Evolutionary conservation across 2,797 vertebrate genomes (phyloP), one percentile per base, ranked within the genome.

Genomic region (Pseudomugil gertrudae): DNA sequence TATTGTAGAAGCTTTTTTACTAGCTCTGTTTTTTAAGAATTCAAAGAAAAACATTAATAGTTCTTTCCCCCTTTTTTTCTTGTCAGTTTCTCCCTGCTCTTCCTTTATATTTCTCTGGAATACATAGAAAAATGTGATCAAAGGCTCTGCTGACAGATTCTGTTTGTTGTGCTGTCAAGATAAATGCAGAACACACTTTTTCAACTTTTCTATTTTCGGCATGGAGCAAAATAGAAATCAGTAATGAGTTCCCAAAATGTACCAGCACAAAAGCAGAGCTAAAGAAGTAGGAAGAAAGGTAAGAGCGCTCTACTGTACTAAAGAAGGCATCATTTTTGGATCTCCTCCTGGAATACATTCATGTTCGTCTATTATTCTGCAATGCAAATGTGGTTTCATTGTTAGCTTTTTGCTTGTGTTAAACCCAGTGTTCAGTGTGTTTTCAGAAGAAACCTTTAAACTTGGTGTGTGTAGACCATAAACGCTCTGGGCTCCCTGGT

Each of bases 51-150:
- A 10, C n/a, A 36, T 10, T 47, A 15, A 36, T 30, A 40, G 7
- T 13, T 15, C n/a, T 59, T 53, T 63, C 55, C 35, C 47, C 2
- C 9, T 69, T 2, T 75, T 17, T 73, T 17, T 19, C 13, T 4
- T 13, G 15, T 67, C 19, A n/a, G 14, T 40, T 45, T 57, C 56
- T 1, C 9, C 24, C 30, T 19, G 3, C 24, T 78, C 29, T 59
- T 43, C 7, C 21, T 68, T 72, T 63, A 13, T 48, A n/a, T 75
- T 27, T 63, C 61, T 55, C 33, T 69, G 29, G 57, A 63, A 71
- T 11, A 69, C 66, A 65, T 13, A 66, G 43, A 60, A 55, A 61
- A 35, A 58, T 43, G 27, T 84, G 74, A 86, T 87, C 78, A 89
- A 90, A 86, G 81, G 23, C 45, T 69, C 40, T 47, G 35, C 66